phyloP scores from a whole-genome alignment of 2,888 invertebrate genomes.

The Aethes cnicana region DNA sequence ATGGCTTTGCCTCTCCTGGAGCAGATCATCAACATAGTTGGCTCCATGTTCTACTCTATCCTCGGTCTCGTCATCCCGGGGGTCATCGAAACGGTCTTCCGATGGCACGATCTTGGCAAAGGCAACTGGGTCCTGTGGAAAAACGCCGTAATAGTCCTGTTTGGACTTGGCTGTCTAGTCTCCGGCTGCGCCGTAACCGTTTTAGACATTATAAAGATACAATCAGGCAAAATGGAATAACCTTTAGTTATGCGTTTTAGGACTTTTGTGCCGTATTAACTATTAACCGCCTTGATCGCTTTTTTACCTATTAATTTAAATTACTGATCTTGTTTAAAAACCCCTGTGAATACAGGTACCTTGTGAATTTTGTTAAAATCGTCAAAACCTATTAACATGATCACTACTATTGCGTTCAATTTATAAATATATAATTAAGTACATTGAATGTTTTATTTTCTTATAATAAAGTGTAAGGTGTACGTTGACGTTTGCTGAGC shows the following conservation, averaged over 20 bases:
- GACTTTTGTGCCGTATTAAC: neutral
- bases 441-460: too few species aligned
- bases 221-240: conserved; percentile 74
- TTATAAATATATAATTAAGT: too few species aligned
- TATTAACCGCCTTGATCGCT: neutral
- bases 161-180: conserved; percentile 84
- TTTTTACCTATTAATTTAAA: neutral
- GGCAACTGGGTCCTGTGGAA: conserved; percentile 87
- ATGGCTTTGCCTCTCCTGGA: conserved; percentile 75
- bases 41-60: conserved; percentile 84
- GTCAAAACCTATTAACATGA: too few species aligned
- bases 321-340: too few species aligned
- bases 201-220: conserved; percentile 62
- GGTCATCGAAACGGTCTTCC: conserved; percentile 86
- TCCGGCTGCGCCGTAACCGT: conserved; percentile 83
- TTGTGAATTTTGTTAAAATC: too few species aligned
- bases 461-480: too few species aligned
- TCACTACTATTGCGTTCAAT: too few species aligned
- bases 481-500: too few species aligned
- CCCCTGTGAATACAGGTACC: too few species aligned
- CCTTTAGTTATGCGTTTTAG: too few species aligned
- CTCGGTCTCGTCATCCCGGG: conserved; percentile 89
- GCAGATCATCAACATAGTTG: conserved; percentile 75
- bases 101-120: conserved; percentile 86
- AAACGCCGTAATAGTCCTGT: conserved; percentile 82